These are phyloP conservation scores for Acromyrmex heyeri DNA, from an alignment of 1,140 invertebrate species.

Conservation along the genomic window DNA sequence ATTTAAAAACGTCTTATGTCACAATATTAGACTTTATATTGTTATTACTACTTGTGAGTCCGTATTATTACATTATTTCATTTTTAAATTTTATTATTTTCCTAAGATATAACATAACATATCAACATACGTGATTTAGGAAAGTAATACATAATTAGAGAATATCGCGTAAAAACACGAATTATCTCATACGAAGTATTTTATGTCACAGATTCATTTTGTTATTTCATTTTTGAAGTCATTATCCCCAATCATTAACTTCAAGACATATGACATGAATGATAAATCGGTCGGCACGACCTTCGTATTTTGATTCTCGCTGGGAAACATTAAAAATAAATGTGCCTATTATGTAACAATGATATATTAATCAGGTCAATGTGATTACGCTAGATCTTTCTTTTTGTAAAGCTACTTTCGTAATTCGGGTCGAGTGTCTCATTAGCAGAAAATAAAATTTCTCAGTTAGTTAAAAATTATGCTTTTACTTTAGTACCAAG, in stretches of 20 bases:
- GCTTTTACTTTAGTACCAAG: slow-evolving; percentile 23
- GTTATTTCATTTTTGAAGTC: slow-evolving; percentile 22
- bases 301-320: slow-evolving; percentile 53
- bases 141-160: background rate
- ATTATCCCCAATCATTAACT: background rate
- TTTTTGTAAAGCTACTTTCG: background rate
- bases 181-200: background rate
- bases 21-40: no score
- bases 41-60: no score
- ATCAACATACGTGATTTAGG: background rate
- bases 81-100: background rate
- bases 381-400: background rate
- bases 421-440: background rate
- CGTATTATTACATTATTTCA: background rate
- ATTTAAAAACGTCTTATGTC: no score
- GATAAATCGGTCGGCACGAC: slow-evolving; percentile 7
- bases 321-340: slow-evolving; percentile 20
- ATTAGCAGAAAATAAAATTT: background rate
- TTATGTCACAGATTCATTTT: slow-evolving; percentile 21
- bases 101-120: background rate
- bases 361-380: slow-evolving; percentile 36
- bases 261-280: background rate
- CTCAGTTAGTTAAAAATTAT: background rate
- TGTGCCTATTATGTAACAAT: background rate
- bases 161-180: background rate